phyloP scores from a whole-genome alignment of 35 echinoderm and acorn worm species.

The Stichopus chloronotus region DNA sequence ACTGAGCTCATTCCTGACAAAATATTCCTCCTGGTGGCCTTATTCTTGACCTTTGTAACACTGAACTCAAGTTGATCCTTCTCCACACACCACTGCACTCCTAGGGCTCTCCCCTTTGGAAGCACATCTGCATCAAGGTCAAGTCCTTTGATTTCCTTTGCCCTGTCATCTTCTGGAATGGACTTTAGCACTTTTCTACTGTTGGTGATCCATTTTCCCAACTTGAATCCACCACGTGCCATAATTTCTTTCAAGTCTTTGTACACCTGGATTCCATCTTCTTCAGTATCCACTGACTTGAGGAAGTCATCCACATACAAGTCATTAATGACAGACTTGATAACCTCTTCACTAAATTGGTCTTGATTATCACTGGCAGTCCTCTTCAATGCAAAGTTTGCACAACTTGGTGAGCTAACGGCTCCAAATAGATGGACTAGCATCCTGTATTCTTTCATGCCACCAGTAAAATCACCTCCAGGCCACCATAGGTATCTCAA shows the following conservation, averaged over 20 bases:
- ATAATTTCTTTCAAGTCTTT: conserved; percentile 22
- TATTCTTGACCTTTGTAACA: conserved; percentile 11
- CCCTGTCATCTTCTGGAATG: conserved; percentile 58
- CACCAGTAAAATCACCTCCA: conserved; percentile 40
- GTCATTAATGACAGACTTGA: conserved; percentile 41
- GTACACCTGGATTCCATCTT: conserved; percentile 46
- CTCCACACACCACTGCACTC: conserved; percentile 68
- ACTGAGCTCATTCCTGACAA: too few species aligned
- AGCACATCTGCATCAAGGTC: conserved; percentile 56
- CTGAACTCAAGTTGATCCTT: conserved; percentile 58
- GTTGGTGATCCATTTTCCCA: conserved; percentile 83
- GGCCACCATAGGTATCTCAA: conserved; percentile 72
- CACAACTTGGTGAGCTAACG: conserved; percentile 72
- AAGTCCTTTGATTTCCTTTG: conserved; percentile 51
- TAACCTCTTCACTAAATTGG: neutral
- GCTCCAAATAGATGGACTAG: conserved; percentile 81
- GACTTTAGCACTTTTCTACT: conserved; percentile 52
- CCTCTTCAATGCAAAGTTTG: conserved; percentile 57
- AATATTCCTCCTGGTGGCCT: conserved; percentile 71
- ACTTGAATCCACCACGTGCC: conserved; percentile 61
- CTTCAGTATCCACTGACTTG: conserved; percentile 67
- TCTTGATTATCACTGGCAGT: conserved; percentile 52
- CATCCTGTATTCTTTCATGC: conserved; percentile 59
- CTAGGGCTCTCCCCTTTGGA: conserved; percentile 64
- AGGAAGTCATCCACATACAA: conserved; percentile 78